phyloP scores from a whole-genome alignment of 2,888 invertebrate species.

The Tetragonula carbonaria region DNA sequence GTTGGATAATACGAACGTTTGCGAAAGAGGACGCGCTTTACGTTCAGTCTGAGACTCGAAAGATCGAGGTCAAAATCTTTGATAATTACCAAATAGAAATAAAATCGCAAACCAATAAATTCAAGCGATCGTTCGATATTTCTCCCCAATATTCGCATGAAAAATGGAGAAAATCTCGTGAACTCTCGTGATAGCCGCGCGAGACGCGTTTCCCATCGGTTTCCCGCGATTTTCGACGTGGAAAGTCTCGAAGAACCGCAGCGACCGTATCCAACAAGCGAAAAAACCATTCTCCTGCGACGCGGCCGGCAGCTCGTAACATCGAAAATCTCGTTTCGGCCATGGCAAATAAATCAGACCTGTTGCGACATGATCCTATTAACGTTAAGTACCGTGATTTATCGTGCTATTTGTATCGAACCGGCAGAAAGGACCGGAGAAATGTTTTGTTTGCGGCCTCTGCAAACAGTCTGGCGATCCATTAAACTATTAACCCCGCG shows the following conservation, averaged over 20 bases:
- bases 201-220: neutral
- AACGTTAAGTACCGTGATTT: slow-evolving; percentile 58
- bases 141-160: too few species aligned
- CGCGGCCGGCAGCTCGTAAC: neutral
- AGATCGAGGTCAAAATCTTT: too few species aligned
- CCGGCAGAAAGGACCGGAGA: slow-evolving; percentile 31
- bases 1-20: too few species aligned
- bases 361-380: slow-evolving; percentile 58
- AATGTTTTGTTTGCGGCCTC: slow-evolving; percentile 37
- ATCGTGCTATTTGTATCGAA: slow-evolving; percentile 35
- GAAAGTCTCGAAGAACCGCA: neutral
- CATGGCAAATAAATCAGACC: slow-evolving; percentile 56
- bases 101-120: too few species aligned
- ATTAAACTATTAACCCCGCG: slow-evolving; percentile 42
- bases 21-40: too few species aligned
- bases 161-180: too few species aligned
- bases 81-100: too few species aligned
- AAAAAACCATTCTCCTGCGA: slow-evolving; percentile 4
- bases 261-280: neutral
- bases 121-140: too few species aligned
- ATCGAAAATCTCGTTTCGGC: slow-evolving; percentile 34
- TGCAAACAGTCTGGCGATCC: slow-evolving; percentile 30
- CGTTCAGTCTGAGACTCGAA: too few species aligned
- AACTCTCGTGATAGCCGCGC: too few species aligned
- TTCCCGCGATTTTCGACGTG: neutral